Evolutionary conservation across 1,140 invertebrate species (phyloP), one percentile per base, ranked within the genome.

Genomic region (Lasaia peninsularis): DNA sequence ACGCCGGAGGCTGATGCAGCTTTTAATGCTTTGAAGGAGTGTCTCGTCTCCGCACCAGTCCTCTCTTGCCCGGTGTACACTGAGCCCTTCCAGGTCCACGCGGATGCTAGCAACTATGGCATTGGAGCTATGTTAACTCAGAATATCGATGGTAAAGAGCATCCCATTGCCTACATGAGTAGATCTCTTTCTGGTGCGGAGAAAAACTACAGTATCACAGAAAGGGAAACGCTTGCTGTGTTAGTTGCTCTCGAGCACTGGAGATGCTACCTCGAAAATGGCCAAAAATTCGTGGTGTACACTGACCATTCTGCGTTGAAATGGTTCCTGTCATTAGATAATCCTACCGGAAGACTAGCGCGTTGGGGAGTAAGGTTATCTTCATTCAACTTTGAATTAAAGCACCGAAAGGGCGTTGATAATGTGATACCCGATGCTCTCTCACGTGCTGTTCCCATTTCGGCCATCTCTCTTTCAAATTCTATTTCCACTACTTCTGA

Each of bases 271-370:
- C 8, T 75, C 1, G 67, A 70, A 9, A 69, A 66, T 24, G 64
- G 65, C 0, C n/a, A 62, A 12, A 44, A 21, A 0, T 74, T 71
- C 28, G 52, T 50, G 1, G 68, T 72, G 7, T 71, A 58, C 52
- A 69, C 72, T 5, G 69, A 71, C 20, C 69, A 71, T 21, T 34
- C 24, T 16, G 60, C 73, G 0, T 56, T 76, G 5, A 71, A 76
- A 54, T 76, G 70, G 68, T 73, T 73, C 31, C 14, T 73, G 0
- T 73, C 73, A 2, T 65, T 89, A 2, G 86, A 80, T 61, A 79
- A 71, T 14, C 60, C 65, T 28, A 63, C 63, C 33, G 70, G 75
- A 28, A 40, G 74, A 14, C 34, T 73, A 5, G 71, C 73, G 9
- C 44, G 73, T 7, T 80, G 73, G 75, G 69, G 65, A 16, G 57